A percentile compares a stretch with the other conserved stretches of the same genome.
Evolutionary conservation across 2,797 vertebrate species (phyloP).

Genomic region (Cryptoblepharus egeriae): DNA sequence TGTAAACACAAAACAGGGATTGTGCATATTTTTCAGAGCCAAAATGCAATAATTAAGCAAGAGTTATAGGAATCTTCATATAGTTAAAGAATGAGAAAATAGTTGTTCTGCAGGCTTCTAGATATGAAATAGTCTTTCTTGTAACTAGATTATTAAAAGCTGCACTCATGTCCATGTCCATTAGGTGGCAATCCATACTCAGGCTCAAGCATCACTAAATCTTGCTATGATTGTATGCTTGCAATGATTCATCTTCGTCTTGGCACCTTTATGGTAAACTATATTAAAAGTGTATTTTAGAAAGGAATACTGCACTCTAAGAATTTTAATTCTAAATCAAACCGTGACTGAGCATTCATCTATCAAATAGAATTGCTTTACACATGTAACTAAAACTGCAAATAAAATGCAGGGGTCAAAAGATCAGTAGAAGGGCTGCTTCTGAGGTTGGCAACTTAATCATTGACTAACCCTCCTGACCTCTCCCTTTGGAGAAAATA

Average conservation of each 20-base stretch:
- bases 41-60: neutral
- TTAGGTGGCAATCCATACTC: constrained; percentile 25
- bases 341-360: neutral
- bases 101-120: no score
- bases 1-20: no score
- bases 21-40: neutral
- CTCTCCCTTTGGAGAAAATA: neutral
- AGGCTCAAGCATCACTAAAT: constrained; percentile 6
- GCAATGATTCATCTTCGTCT: neutral
- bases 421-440: neutral
- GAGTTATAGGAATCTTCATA: neutral
- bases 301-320: neutral
- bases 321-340: neutral
- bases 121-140: neutral
- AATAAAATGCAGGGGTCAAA: neutral
- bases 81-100: neutral
- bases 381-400: fast-evolving
- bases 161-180: constrained; percentile 4
- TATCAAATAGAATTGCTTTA: fast-evolving
- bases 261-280: constrained; percentile 1
- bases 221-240: no score
- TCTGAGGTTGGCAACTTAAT: neutral
- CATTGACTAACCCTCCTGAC: neutral
- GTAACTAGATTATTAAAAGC: neutral
- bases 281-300: neutral